Conservation (phyloP, 2,888 invertebrate species). For the Galerucella nymphaeae region DNA sequence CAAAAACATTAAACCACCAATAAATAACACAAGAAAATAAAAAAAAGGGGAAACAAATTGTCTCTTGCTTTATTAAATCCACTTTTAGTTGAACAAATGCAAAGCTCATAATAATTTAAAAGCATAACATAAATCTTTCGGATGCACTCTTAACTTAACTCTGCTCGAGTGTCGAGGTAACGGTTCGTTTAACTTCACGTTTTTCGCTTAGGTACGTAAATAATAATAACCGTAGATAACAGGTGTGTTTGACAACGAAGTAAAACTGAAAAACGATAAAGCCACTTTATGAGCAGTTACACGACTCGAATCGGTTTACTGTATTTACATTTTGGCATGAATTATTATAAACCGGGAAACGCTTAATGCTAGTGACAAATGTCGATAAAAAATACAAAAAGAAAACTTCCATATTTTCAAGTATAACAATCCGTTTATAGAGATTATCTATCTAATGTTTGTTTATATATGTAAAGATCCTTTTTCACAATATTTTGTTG, state of each 20-base stretch:
- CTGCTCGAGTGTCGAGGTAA: conserved; percentile 6
- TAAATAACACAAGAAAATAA: no score
- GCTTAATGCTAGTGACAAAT: background rate
- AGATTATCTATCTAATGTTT: no score
- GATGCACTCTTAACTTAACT: conserved; percentile 32
- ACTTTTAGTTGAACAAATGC: conserved; percentile 30
- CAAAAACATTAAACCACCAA: background rate
- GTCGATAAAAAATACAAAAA: no score
- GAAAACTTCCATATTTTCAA: no score
- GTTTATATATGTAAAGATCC: no score
- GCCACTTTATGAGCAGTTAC: conserved; percentile 5
- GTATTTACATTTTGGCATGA: background rate
- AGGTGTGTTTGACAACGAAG: conserved; percentile 19
- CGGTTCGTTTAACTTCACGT: conserved; percentile 19
- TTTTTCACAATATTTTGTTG: no score
- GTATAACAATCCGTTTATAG: no score
- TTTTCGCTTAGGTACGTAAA: conserved; percentile 18
- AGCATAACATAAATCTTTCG: conserved; percentile 36
- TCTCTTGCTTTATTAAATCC: conserved; percentile 25
- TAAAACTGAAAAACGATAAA: conserved; percentile 13
- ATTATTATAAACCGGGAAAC: background rate
- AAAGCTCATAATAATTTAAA: conserved; percentile 37
- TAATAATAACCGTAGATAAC: conserved; percentile 18
- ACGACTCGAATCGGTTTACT: background rate
- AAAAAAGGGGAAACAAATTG: conserved; percentile 12